Conservation (phyloP, 2,888 invertebrate genomes). For the Rhodophaea formosa region DNA sequence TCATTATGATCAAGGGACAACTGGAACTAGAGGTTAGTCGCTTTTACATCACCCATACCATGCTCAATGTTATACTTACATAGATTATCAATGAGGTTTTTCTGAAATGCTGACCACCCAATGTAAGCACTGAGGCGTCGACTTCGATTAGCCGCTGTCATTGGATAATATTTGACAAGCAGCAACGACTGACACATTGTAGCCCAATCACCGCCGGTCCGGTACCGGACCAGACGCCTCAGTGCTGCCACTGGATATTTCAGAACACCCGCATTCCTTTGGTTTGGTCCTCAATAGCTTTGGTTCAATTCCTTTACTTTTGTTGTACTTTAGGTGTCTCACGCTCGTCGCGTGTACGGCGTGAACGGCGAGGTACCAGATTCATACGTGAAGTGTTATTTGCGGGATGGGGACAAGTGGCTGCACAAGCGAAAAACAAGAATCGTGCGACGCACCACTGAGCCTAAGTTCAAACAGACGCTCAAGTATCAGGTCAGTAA, state of each 20-base stretch:
- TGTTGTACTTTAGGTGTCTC: constrained; percentile 54
- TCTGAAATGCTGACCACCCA: too few relatives aligned
- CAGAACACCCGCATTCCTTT: too few relatives aligned
- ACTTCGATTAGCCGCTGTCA: too few relatives aligned
- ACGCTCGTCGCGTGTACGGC: constrained; percentile 73
- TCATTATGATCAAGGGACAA: constrained; percentile 94
- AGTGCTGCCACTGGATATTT: too few relatives aligned
- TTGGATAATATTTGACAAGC: too few relatives aligned
- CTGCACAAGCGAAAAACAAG: constrained; percentile 95
- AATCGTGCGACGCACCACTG: constrained; percentile 89
- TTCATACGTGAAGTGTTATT: constrained; percentile 96
- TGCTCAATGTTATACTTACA: too few relatives aligned
- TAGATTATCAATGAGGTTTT: too few relatives aligned
- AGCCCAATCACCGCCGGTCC: too few relatives aligned
- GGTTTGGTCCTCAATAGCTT: too few relatives aligned
- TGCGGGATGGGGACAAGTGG: constrained; percentile 93
- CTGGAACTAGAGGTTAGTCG: constrained; percentile 89
- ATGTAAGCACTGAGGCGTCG: too few relatives aligned
- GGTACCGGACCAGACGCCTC: too few relatives aligned
- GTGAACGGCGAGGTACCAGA: constrained; percentile 89
- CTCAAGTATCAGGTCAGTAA: constrained; percentile 87
- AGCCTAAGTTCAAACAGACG: constrained; percentile 93
- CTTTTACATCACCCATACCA: not conserved
- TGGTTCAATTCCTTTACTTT: not conserved
- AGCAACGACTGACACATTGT: too few relatives aligned